Percentiles rank a stretch among this genome's conserved stretches.
Conservation (phyloP, 2,797 vertebrate species). For the Catamblyrhynchus diadema region DNA sequence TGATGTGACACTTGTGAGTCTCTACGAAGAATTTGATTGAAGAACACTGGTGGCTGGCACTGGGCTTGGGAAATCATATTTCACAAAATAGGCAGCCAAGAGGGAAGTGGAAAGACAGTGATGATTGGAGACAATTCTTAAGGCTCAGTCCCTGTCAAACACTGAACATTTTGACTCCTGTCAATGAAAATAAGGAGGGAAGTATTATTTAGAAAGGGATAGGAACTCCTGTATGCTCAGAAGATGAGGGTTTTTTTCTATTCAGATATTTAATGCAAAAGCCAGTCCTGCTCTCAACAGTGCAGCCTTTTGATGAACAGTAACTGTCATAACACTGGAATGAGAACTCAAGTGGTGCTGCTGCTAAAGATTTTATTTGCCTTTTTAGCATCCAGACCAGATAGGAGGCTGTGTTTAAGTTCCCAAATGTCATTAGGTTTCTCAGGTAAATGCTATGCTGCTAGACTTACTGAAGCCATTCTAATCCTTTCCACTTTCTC, state of each 20-base stretch:
- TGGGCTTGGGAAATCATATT: constrained; percentile 36
- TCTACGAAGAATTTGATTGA: not conserved
- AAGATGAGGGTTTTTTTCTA: not conserved
- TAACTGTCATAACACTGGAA: constrained; percentile 22
- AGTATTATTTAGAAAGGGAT: not conserved
- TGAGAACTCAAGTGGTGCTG: not conserved
- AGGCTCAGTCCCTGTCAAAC: constrained; percentile 18
- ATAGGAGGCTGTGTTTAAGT: constrained; percentile 37
- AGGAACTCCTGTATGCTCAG: not conserved
- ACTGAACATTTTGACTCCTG: constrained; percentile 17
- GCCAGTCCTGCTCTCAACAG: not conserved
- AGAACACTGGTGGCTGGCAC: constrained; percentile 26
- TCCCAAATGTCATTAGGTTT: constrained; percentile 60
- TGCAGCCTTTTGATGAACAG: constrained; percentile 30
- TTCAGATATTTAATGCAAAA: constrained; percentile 42
- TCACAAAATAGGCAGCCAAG: not conserved
- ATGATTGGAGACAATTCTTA: not conserved
- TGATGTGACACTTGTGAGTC: constrained; percentile 46
- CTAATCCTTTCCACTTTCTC: constrained; percentile 11
- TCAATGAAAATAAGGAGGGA: constrained; percentile 20
- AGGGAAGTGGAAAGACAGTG: not conserved
- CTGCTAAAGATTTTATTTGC: constrained; percentile 58
- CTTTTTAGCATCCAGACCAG: constrained; percentile 34
- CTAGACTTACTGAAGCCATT: not conserved
- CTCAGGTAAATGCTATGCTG: not conserved